These are phyloP conservation scores for Amphibalanus amphitrite DNA, from an alignment of 1,140 invertebrate genomes.

Conservation along the genomic window DNA sequence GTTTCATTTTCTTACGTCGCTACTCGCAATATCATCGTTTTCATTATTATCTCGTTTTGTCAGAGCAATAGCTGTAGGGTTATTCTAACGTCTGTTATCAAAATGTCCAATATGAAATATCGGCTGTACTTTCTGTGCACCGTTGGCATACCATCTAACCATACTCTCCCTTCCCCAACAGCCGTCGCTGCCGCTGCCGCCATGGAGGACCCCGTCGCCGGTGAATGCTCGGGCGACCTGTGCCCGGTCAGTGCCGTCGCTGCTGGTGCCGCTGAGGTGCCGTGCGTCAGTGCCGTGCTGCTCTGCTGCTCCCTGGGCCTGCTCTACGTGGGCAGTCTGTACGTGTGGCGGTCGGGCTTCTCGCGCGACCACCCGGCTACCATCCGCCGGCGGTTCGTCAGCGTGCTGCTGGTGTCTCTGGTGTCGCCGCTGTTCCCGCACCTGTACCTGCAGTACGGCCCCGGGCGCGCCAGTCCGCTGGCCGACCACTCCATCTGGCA, in stretches of 20 bases:
- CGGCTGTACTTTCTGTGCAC: too few relatives aligned
- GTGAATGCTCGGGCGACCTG: neutral
- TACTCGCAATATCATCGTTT: too few relatives aligned
- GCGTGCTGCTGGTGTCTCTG: constrained; percentile 59
- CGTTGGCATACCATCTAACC: too few relatives aligned
- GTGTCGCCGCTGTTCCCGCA: constrained; percentile 49
- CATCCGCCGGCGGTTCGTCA: constrained; percentile 71
- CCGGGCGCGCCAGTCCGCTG: constrained; percentile 18
- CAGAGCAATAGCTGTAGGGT: too few relatives aligned
- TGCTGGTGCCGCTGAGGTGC: constrained; percentile 24
- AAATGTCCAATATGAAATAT: too few relatives aligned
- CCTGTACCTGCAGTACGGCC: constrained; percentile 18
- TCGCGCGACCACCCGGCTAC: constrained; percentile 70
- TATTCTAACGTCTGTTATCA: too few relatives aligned
- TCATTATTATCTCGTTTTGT: too few relatives aligned
- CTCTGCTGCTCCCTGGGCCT: constrained; percentile 12
- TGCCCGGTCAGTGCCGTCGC: neutral
- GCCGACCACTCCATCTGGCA: constrained; percentile 33
- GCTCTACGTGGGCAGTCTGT: constrained; percentile 16
- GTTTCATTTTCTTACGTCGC: too few relatives aligned
- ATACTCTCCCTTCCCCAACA: too few relatives aligned
- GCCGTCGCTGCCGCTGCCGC: too few relatives aligned
- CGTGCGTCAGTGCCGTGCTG: neutral
- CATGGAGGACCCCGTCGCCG: neutral
- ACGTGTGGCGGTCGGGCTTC: constrained; percentile 23